Base-by-base conservation (phyloP, 2,888 invertebrate species). In the Nemotelus pantherinus region DNA sequence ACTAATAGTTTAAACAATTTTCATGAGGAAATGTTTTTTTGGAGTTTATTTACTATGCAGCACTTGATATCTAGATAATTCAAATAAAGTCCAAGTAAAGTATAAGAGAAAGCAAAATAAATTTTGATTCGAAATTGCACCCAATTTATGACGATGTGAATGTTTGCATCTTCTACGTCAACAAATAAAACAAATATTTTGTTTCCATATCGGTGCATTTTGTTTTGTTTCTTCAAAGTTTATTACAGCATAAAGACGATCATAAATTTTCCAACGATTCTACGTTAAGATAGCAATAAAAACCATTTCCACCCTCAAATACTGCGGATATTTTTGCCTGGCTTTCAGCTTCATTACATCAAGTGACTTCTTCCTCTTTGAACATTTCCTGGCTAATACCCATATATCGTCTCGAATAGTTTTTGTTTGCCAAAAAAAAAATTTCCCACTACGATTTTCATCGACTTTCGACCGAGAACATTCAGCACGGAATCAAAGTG, bases 171-270 rank as follows among this genome's bases (percentile, higher is more conserved):
- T 25, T 25, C 25, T 25, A 0, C 25, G 25, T 25, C 25, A 25
- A 25, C 6, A 53, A 53, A 10, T 53, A 53, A 7, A 10, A 10
- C 53, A 10, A 10, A 53, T 53, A 10, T 9, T 53, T 10, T 10
- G 7, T 9, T 53, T 6, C 7, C 53, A 10, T 53, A 10, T 53
- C 7, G 53, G 53, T 53, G 53, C 53, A 53, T 53, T 53, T 53
- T 53, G 53, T 45, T 45, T 5, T 65, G 6, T 47, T 45, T 6
- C 65, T 70, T 58, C 58, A 75, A 74, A 77, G 71, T 79, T 79
- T 79, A 79, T 79, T 77, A 71, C 75, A 50, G 76, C 79, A 79
- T 79, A 77, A 79, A 79, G 79, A 79, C 76, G 44, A 53, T 64
- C 79, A 77, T 79, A 79, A 79, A 79, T 79, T 77, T 47, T 50